Percentiles rank a stretch among this genome's conserved stretches.
These are phyloP conservation scores for Teinopalpus imperialis DNA, from an alignment of 2,888 invertebrate species.

Conservation along the genomic window DNA sequence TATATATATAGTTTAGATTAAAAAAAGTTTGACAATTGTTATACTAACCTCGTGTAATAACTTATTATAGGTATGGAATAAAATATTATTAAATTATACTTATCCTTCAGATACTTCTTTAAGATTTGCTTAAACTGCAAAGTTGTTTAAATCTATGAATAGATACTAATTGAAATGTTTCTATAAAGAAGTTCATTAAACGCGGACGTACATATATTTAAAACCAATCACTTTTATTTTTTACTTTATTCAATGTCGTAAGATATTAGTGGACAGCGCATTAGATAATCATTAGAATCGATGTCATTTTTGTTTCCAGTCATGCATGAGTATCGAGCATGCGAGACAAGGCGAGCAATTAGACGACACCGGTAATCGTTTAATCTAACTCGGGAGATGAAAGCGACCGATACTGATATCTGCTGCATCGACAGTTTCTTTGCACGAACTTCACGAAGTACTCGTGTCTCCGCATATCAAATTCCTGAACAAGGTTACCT, in stretches of 20 bases:
- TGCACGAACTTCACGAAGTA: conserved; percentile 40
- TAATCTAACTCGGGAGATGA: conserved; percentile 75
- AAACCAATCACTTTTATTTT: conserved; percentile 14
- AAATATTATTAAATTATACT: too few relatives aligned
- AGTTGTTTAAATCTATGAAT: conserved; percentile 10
- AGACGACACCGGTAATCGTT: conserved; percentile 73
- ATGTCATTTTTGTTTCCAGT: conserved; percentile 44
- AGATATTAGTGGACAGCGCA: conserved; percentile 31
- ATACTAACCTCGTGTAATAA: too few relatives aligned
- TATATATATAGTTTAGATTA: too few relatives aligned
- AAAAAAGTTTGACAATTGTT: too few relatives aligned
- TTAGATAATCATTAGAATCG: conserved; percentile 33
- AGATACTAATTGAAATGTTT: conserved; percentile 9
- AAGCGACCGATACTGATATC: conserved; percentile 65
- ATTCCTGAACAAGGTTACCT: conserved; percentile 50
- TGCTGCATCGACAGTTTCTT: conserved; percentile 35
- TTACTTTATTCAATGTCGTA: conserved; percentile 30
- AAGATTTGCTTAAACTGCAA: too few relatives aligned
- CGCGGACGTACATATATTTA: conserved; percentile 17
- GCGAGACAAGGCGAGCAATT: conserved; percentile 71
- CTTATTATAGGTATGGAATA: too few relatives aligned
- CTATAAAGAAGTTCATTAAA: background rate
- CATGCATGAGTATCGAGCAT: conserved; percentile 62
- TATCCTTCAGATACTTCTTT: too few relatives aligned
- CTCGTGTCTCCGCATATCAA: conserved; percentile 51